These are phyloP conservation scores for Trilocha varians DNA, from an alignment of 2,888 invertebrate genomes.

Conservation along the genomic window DNA sequence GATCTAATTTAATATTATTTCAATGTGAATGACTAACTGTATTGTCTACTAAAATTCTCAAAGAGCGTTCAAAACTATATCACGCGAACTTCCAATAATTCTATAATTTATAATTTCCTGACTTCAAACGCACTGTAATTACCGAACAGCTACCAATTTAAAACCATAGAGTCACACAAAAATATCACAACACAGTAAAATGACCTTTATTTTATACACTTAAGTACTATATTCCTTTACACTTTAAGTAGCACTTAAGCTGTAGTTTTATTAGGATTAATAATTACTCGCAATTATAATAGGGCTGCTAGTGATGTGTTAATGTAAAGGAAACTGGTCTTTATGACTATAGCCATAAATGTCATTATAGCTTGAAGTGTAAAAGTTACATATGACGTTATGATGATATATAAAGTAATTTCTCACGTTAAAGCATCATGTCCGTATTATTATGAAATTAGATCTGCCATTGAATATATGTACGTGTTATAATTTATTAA, in stretches of 20 bases:
- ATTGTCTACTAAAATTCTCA: too few relatives aligned
- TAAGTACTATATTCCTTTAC: not conserved
- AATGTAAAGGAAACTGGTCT: not conserved
- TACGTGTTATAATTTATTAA: conserved; percentile 13
- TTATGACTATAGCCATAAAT: not conserved
- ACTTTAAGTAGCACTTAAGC: not conserved
- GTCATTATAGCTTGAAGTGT: too few relatives aligned
- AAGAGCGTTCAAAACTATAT: too few relatives aligned
- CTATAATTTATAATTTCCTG: not conserved
- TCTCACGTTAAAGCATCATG: not conserved
- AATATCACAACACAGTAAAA: not conserved
- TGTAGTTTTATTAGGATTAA: not conserved
- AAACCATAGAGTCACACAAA: not conserved
- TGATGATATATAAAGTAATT: not conserved
- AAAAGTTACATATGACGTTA: not conserved
- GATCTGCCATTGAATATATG: conserved; percentile 16
- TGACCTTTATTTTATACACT: not conserved
- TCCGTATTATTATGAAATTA: conserved; percentile 11
- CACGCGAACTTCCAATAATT: too few relatives aligned
- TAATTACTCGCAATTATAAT: too few relatives aligned
- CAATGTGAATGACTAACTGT: too few relatives aligned
- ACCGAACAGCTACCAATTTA: not conserved
- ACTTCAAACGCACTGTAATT: not conserved
- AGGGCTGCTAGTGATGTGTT: too few relatives aligned
- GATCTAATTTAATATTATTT: too few relatives aligned